phyloP scores from a whole-genome alignment of 2,888 invertebrate species.

The Biston betularia region DNA sequence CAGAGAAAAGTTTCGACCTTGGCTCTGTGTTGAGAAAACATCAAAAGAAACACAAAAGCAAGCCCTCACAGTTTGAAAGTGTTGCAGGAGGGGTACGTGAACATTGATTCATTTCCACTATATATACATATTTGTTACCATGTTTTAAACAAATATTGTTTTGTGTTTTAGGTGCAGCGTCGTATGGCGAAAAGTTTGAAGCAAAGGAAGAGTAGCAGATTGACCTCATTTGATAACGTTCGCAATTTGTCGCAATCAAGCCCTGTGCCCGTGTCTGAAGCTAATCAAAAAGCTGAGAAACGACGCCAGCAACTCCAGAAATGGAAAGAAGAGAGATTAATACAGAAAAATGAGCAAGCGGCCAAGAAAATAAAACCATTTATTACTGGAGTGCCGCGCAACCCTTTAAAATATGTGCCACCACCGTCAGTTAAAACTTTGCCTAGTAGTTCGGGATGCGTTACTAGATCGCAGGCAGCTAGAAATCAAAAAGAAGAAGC shows the following conservation, averaged over 20 bases:
- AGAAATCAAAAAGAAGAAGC: slow-evolving; percentile 44
- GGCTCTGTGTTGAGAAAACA: slow-evolving; percentile 65
- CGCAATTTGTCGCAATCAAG: slow-evolving; percentile 57
- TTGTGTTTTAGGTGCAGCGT: slow-evolving; percentile 61
- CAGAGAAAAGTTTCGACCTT: slow-evolving; percentile 73
- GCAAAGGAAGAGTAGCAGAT: slow-evolving; percentile 63
- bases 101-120: neutral
- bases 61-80: slow-evolving; percentile 69
- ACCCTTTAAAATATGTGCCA: slow-evolving; percentile 63
- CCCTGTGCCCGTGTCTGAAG: slow-evolving; percentile 52
- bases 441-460: slow-evolving; percentile 69
- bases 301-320: slow-evolving; percentile 70
- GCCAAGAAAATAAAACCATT: slow-evolving; percentile 75
- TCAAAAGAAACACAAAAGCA: slow-evolving; percentile 71
- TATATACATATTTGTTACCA: neutral
- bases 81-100: slow-evolving; percentile 69
- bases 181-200: slow-evolving; percentile 64
- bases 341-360: slow-evolving; percentile 65
- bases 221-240: slow-evolving; percentile 66
- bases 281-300: slow-evolving; percentile 59
- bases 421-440: slow-evolving; percentile 62
- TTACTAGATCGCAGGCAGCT: slow-evolving; percentile 70
- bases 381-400: slow-evolving; percentile 63
- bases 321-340: slow-evolving; percentile 79
- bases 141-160: neutral